These are phyloP conservation scores for Lutraria lutraria DNA, from an alignment of 2,888 invertebrate genomes.

Conservation along the genomic window DNA sequence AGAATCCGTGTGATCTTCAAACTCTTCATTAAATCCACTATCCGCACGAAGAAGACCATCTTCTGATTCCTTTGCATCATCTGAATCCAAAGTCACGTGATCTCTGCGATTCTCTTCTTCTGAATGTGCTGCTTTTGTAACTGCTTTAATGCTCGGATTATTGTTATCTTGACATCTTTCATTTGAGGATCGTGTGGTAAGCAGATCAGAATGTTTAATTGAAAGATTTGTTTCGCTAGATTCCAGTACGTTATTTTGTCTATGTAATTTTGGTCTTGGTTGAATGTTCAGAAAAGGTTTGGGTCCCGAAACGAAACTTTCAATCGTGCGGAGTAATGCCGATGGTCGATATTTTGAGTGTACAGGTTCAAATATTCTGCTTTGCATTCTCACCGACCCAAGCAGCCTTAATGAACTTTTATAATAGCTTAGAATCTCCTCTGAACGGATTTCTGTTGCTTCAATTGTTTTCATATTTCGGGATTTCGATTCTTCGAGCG, in stretches of 20 bases:
- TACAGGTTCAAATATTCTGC: conserved; percentile 32
- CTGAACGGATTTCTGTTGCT: conserved; percentile 21
- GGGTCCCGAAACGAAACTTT: conserved; percentile 20
- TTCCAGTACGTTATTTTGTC: conserved; percentile 7
- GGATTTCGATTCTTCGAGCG: neutral
- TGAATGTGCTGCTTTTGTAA: neutral
- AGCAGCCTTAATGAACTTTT: conserved; percentile 30
- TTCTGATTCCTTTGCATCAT: neutral
- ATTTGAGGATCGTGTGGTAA: neutral
- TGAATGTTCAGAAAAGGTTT: conserved; percentile 27
- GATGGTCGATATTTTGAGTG: conserved; percentile 30
- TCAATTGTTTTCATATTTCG: neutral
- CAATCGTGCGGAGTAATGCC: neutral
- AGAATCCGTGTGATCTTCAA: neutral
- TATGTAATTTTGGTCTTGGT: conserved; percentile 28
- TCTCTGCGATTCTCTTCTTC: neutral
- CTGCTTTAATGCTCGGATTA: neutral
- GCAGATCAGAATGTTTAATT: neutral
- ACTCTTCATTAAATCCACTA: conserved; percentile 25
- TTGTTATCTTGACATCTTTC: neutral
- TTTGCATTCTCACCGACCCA: conserved; percentile 33
- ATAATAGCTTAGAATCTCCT: neutral
- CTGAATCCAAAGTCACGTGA: neutral
- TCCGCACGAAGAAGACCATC: neutral
- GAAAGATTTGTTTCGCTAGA: neutral